Conservation (phyloP, 2,888 invertebrate species). For the Ichneumoninae sp. region DNA sequence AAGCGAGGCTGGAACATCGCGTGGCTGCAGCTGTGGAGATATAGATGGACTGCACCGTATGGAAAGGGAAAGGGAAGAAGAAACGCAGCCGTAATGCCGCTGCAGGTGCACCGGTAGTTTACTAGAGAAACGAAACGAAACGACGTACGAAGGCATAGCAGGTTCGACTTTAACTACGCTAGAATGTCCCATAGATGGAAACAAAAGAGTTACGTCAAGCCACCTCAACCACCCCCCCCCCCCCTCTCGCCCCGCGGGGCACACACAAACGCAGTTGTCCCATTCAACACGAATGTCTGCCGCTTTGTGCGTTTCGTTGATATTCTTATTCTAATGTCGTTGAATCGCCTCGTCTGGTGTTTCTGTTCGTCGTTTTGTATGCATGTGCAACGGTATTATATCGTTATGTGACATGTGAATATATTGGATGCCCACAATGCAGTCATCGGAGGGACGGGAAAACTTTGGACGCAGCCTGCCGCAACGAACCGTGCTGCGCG, state of each 20-base stretch:
- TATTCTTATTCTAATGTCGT: constrained; percentile 43
- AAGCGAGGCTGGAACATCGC: neutral
- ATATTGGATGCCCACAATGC: constrained; percentile 5
- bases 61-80: constrained; percentile 47
- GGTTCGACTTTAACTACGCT: constrained; percentile 19
- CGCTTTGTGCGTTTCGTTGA: constrained; percentile 32
- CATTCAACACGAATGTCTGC: constrained; percentile 49
- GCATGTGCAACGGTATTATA: constrained; percentile 4
- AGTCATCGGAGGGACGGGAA: constrained; percentile 11
- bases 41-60: constrained; percentile 20
- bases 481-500: neutral
- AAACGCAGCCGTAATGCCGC: constrained; percentile 56
- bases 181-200: constrained; percentile 43
- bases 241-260: neutral
- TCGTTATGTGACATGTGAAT: constrained; percentile 1
- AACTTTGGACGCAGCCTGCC: constrained; percentile 2
- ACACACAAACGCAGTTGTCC: constrained; percentile 3
- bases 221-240: neutral
- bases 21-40: constrained; percentile 10
- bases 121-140: constrained; percentile 12
- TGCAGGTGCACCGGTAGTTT: constrained; percentile 38
- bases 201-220: constrained; percentile 77
- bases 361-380: constrained; percentile 2
- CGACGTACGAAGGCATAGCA: neutral
- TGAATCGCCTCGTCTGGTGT: constrained; percentile 6